Evolutionary conservation across 2,113 vertebrate genomes (phyloP).

Genomic region (Syngnathus scovelli): DNA sequence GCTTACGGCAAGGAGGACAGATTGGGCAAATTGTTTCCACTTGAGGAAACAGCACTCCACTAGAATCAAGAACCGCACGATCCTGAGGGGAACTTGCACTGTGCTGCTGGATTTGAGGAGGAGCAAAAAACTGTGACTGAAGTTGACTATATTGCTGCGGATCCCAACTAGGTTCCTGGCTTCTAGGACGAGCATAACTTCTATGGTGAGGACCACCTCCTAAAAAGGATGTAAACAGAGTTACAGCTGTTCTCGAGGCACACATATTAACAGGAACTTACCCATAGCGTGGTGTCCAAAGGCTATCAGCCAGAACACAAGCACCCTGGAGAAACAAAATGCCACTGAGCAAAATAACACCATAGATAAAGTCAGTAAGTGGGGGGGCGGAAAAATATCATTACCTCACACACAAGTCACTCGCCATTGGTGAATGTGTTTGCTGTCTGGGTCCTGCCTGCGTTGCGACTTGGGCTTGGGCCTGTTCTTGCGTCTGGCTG

Average conservation of each 20-base stretch:
- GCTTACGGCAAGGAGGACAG: not conserved
- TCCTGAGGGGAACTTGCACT: not conserved
- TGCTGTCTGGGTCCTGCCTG: not conserved
- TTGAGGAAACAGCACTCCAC: no score
- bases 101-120: not conserved
- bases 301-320: not conserved
- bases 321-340: not conserved
- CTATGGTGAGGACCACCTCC: not conserved
- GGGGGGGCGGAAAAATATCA: not conserved
- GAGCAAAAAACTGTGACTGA: not conserved
- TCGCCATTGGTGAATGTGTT: not conserved
- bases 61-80: not conserved
- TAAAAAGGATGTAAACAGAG: not conserved
- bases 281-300: not conserved
- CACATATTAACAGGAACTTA: not conserved
- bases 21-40: not conserved
- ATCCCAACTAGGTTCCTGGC: not conserved
- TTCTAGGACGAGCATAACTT: not conserved
- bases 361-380: not conserved
- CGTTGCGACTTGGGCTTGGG: not conserved
- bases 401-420: constrained; percentile 3
- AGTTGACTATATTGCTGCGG: not conserved
- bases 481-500: not conserved
- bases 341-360: not conserved
- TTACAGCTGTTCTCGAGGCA: not conserved